Evolutionary conservation across 2,888 invertebrate species (phyloP), one percentile per base, ranked within the genome.

Genomic region (Phyto melanocephala): DNA sequence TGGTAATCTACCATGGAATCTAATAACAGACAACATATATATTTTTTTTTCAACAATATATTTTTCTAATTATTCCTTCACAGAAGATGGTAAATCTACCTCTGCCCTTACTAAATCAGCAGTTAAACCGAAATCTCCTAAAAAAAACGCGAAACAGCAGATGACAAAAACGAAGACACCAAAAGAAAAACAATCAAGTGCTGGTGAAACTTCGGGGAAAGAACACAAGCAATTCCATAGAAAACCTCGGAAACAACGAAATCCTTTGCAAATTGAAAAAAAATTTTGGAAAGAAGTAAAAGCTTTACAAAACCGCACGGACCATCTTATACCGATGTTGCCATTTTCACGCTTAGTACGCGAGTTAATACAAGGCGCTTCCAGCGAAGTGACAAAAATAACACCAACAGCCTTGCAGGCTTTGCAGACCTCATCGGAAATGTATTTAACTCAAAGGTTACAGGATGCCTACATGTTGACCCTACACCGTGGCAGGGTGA

Each of bases 341-440:
- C 86, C 92, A 0, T 93, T 93, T 84, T 85, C 88, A 0, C 89
- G 92, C 52, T 1, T 93, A 2, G 90, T 93, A 11, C 89, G 91
- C 22, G 92, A 93, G 85, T 86, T 92, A 33, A 85, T 93, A 1
- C 1, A 82, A 0, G 84, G 89, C 0, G n/a, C 86, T 11, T 63
- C 84, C 1, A 10, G 13, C 0, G 1, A 35, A 1, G 77, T 76
- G 0, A 60, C 71, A 3, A 78, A 89, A 75, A 89, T 93, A 42
- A 91, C 92, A 68, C 1, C 58, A 0, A 47, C 84, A 1, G 92
- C 93, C 0, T 65, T 93, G 13, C 86, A 89, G 80, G 92, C 92
- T 0, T 75, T 93, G 28, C 93, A 93, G 85, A 92, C 92, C 82
- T 88, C 93, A 1, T 72, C 90, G 0, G 93, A 93, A 87, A 89